Conservation (phyloP, 1,140 invertebrate genomes). For the Bombus soroeensis region DNA sequence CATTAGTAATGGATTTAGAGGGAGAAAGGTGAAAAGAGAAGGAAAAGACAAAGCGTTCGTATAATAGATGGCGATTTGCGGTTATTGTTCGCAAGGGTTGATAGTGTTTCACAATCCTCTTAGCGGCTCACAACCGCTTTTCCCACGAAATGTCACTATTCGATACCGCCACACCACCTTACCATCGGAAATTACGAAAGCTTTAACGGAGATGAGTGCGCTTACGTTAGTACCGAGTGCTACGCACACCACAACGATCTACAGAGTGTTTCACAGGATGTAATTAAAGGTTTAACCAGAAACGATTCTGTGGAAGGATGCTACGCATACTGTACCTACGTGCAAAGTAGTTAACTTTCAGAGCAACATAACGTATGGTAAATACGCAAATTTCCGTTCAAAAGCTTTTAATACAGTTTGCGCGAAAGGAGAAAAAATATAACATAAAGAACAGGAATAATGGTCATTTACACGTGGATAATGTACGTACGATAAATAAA, state of each 20-base stretch:
- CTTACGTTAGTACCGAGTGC: not conserved
- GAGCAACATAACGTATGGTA: no score
- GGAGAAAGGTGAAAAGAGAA: not conserved
- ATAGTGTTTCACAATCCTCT: slow-evolving; percentile 11
- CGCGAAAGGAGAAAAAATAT: no score
- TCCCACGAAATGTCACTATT: slow-evolving; percentile 4
- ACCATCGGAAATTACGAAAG: slow-evolving; percentile 12
- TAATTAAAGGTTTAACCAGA: not conserved
- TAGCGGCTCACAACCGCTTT: slow-evolving; percentile 3
- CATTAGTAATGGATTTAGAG: not conserved
- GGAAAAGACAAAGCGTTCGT: not conserved
- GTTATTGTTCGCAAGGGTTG: not conserved
- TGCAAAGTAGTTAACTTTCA: no score
- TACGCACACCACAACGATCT: not conserved
- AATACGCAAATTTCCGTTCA: no score
- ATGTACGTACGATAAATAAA: no score
- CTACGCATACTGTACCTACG: not conserved
- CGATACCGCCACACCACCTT: not conserved
- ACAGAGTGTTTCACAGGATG: not conserved
- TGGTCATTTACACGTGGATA: no score
- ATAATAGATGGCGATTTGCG: not conserved
- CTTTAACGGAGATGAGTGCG: slow-evolving; percentile 7
- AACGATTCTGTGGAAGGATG: not conserved
- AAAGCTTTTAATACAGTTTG: no score
- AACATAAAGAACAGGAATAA: no score